phyloP scores from a whole-genome alignment of 2,113 vertebrate genomes.

The Oreamnos americanus region DNA sequence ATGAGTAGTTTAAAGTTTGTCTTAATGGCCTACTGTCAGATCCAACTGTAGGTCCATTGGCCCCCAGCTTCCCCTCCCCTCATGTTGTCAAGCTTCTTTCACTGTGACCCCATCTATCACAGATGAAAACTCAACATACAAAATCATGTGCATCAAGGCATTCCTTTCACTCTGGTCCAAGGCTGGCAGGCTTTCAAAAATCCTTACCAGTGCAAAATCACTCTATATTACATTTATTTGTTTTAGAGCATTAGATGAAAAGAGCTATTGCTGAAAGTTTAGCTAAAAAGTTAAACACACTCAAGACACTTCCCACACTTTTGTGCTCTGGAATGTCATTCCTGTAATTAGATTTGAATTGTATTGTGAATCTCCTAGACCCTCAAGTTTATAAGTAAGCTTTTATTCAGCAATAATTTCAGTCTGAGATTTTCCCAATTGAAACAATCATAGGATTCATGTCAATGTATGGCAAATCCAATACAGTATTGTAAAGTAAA shows the following conservation, averaged over 20 bases:
- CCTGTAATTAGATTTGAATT: conserved; percentile 53
- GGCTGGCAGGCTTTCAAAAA: conserved; percentile 2
- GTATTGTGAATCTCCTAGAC: not conserved
- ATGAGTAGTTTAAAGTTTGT: not conserved
- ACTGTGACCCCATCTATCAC: not conserved
- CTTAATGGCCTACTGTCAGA: not conserved
- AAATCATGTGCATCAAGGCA: not conserved
- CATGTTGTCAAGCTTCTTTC: not conserved
- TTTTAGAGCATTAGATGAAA: conserved; percentile 40
- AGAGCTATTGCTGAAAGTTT: conserved; percentile 26
- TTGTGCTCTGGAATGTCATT: conserved; percentile 22
- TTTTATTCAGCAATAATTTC: conserved; percentile 46
- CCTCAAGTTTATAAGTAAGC: not conserved
- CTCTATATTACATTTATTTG: conserved; percentile 6
- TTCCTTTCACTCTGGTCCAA: not conserved
- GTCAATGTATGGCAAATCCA: too few species aligned
- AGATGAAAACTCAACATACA: not conserved
- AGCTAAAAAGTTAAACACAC: conserved; percentile 32
- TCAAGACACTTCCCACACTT: not conserved
- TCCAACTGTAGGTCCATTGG: not conserved
- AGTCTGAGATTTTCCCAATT: not conserved
- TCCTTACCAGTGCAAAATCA: not conserved
- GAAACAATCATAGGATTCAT: too few species aligned
- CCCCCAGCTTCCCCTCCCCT: not conserved
- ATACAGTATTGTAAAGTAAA: too few species aligned